Evolutionary conservation across 2,113 vertebrate species (phyloP), one percentile per base, ranked within the genome.

Genomic region (Nycticryphes semicollaris): DNA sequence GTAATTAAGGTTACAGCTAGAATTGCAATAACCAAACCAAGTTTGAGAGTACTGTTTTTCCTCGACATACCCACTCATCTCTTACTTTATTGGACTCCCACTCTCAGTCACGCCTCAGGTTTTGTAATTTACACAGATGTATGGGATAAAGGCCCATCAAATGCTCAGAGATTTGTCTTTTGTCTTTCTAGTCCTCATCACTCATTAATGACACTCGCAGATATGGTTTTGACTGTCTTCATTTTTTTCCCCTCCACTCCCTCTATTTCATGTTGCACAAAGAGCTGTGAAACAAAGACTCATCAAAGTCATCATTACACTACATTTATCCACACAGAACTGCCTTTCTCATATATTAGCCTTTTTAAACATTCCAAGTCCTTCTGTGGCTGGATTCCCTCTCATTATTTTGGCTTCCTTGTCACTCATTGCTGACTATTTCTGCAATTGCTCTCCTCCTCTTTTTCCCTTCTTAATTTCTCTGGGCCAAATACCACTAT

Each of bases 271-370:
- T 60, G 84, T 74, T 72, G 35, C 90, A 96, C 90, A 97, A 97
- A 98, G 84, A 96, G 78, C 86, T 66, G 45, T 89, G 93, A 97
- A 94, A 97, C 93, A 98, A 97, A 98, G 81, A 78, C 95, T 97
- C 88, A 98, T 97, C 94, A 97, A 96, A 98, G 91, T 85, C 93
- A 96, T 97, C 93, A 97, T 96, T 96, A 97, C 92, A 81, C 95
- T 95, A 92, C 84, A 93, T 95, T 97, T 97, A 92, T 97, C 85
- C 86, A 57, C 72, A 81, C 85, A 94, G 84, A 97, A 94, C 81
- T 87, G 87, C 43, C 77, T 96, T 97, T 97, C 95, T 96, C 78
- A 95, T 93, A 84, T 81, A 95, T 94, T 95, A 95, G 89, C 63
- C 91, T 96, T 94, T 97, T 96, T 70, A 96, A 94, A 94, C 3